Evolutionary conservation across 2,797 vertebrate genomes (phyloP).

Genomic region (Rousettus madagascariensis): DNA sequence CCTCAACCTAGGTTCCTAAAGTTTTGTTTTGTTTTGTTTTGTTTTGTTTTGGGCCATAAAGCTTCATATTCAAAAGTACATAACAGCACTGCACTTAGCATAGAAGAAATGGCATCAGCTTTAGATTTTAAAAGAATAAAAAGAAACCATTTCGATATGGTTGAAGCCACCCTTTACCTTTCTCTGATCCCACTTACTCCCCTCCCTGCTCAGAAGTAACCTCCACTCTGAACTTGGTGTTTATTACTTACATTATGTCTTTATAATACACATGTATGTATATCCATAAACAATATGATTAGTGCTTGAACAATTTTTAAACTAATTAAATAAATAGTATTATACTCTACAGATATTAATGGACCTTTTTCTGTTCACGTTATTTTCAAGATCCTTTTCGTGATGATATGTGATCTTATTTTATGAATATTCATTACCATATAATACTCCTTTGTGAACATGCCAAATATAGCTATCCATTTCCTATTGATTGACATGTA

Average conservation of each 20-base stretch:
- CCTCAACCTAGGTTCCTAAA: background rate
- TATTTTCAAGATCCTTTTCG: background rate
- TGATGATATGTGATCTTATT: background rate
- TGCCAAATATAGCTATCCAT: background rate
- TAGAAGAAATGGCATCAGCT: background rate
- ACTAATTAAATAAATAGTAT: background rate
- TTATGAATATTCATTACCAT: background rate
- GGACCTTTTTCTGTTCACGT: background rate
- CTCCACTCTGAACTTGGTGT: background rate
- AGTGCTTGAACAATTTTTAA: background rate
- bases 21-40: too few relatives aligned
- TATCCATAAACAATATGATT: background rate
- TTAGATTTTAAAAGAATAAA: background rate
- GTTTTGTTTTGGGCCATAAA: background rate
- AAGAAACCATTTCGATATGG: background rate
- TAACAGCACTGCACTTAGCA: background rate
- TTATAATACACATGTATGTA: background rate
- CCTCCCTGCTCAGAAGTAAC: background rate
- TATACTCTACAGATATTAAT: background rate
- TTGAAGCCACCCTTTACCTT: background rate
- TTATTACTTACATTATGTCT: background rate
- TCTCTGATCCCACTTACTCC: background rate
- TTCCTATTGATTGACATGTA: background rate
- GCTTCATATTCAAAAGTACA: background rate
- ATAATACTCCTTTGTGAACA: background rate